Evolutionary conservation across 2,888 invertebrate species (phyloP).

Genomic region (Nomada goodeniana): DNA sequence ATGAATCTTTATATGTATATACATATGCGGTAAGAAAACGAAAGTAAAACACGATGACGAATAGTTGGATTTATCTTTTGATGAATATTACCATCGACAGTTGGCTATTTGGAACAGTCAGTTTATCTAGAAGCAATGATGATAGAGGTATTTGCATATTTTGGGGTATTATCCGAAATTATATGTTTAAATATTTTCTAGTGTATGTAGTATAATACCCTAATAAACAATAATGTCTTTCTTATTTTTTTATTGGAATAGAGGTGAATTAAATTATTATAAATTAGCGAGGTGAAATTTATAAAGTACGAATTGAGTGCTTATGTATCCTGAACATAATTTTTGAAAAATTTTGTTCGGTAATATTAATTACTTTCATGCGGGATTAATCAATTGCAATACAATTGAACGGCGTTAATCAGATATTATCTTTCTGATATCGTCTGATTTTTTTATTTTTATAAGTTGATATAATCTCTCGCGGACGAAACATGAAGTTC

Average conservation of each 20-base stretch:
- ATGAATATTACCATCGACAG: neutral
- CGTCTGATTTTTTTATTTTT: neutral
- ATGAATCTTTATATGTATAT: neutral
- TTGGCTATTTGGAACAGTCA: neutral
- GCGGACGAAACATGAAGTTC: too few species aligned
- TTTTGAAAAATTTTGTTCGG: neutral
- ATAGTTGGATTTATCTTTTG: conserved; percentile 7
- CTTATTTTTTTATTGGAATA: too few species aligned
- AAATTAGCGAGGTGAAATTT: neutral
- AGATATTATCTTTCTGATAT: conserved; percentile 10
- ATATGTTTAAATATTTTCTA: too few species aligned
- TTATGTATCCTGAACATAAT: neutral
- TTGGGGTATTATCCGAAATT: neutral
- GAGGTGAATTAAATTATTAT: too few species aligned
- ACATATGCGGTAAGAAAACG: neutral
- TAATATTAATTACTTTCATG: conserved; percentile 1
- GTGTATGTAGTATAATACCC: too few species aligned
- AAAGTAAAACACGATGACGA: neutral
- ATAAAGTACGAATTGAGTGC: neutral
- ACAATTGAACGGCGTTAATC: conserved; percentile 1
- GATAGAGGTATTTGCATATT: neutral
- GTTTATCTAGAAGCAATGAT: neutral
- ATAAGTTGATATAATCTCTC: neutral
- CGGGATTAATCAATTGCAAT: neutral
- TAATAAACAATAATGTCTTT: too few species aligned